Base-by-base conservation (phyloP, 2,888 invertebrate genomes). In the Chirona hameri region DNA sequence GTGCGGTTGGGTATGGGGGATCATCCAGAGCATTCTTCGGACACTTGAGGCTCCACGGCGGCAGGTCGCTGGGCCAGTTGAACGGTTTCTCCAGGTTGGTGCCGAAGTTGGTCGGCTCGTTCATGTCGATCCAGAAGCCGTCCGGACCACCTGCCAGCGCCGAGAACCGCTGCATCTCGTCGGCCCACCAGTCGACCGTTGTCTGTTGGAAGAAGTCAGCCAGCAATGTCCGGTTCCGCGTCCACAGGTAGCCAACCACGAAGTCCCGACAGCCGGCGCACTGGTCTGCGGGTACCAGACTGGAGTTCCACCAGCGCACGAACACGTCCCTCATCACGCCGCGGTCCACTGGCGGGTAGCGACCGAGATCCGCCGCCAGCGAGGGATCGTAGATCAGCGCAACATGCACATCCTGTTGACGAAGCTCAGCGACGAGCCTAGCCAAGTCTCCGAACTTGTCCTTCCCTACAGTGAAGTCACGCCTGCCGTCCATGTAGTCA, bases 61-160 rank as follows among this genome's bases (percentile, higher is more conserved):
- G 80, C 65, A 79, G n/a, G 14, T 81, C 83, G 7, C 80, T 39
- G 10, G 85, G 85, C 83, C 83, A 85, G 84, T 85, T 85, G 76
- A 81, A 84, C 18, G 85, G 84, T 48, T 83, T 55, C 31, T 83
- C 82, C 80, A 83, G 60, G 80, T 85, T 83, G 65, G 85, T 85
- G 57, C 84, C 85, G 88, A 95, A 95, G 89, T 95, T 95, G 0
- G 94, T 93, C 0, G 95, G 95, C 87, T 96, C 96, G 88, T 96
- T 95, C 95, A 96, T 96, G 86, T 96, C 94, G 86, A 96, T 93
- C 96, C 96, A 96, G 81, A 93, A 92, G 14, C 95, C 95, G 87
- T 96, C 96, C 86, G 79, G 79, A 2, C 52, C 48, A 4, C 79
- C 79, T 9, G 79, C 79, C 15, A 52, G n/a, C 24, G 81, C 85